These are phyloP conservation scores for Spodoptera exigua DNA, from an alignment of 2,888 invertebrate species.

Conservation along the genomic window DNA sequence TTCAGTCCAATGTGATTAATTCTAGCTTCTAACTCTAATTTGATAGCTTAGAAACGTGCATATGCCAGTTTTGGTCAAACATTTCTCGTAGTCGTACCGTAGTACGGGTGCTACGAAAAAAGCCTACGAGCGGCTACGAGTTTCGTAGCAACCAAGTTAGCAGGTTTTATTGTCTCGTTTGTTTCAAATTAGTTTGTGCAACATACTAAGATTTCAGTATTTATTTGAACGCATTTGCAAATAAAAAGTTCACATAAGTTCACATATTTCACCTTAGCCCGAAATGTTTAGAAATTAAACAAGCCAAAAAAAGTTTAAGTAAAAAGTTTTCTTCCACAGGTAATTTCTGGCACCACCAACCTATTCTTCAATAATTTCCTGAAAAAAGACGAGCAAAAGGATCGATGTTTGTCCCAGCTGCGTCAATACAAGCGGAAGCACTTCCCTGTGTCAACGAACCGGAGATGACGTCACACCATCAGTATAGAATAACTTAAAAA, in stretches of 20 bases:
- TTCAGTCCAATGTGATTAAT: too few species aligned
- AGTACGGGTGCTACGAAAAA: conserved; percentile 11
- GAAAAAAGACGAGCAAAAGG: conserved; percentile 14
- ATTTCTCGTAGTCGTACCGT: conserved; percentile 7
- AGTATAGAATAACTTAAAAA: conserved; percentile 48
- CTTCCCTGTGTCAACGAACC: conserved; percentile 46
- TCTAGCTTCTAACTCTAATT: too few species aligned
- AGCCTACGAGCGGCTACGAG: conserved; percentile 16
- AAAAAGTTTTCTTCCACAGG: too few species aligned
- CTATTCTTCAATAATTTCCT: background rate
- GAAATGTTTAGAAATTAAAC: too few species aligned
- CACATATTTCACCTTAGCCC: too few species aligned
- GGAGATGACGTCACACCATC: conserved; percentile 40
- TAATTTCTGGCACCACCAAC: too few species aligned
- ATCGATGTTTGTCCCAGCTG: conserved; percentile 31
- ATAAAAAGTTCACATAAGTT: too few species aligned
- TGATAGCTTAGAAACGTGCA: too few species aligned
- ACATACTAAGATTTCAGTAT: background rate
- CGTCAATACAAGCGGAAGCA: conserved; percentile 32
- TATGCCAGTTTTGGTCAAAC: background rate
- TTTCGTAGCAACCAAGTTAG: conserved; percentile 4
- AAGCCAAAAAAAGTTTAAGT: too few species aligned
- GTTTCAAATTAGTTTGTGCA: background rate
- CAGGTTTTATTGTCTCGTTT: background rate
- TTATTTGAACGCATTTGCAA: too few species aligned